phyloP scores from a whole-genome alignment of 2,113 vertebrate species.

The Rhinopomastus cyanomelas region DNA sequence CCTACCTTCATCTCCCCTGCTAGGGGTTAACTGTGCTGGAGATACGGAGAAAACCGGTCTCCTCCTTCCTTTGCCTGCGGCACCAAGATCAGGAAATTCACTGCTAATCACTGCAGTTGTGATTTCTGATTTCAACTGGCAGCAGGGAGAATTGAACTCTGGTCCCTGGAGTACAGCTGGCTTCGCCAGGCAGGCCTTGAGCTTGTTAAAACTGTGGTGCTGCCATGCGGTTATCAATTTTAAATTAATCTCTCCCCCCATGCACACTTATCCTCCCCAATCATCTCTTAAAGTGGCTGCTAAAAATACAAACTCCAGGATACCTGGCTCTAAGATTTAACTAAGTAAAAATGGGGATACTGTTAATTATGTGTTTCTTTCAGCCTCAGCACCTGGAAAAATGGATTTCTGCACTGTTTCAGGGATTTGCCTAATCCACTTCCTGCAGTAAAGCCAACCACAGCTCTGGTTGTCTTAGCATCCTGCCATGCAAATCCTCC shows the following conservation, averaged over 20 bases:
- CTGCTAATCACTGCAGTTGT: conserved; percentile 82
- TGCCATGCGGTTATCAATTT: conserved; percentile 78
- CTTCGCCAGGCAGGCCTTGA: conserved; percentile 74
- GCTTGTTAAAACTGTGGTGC: conserved; percentile 78
- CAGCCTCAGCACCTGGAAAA: conserved; percentile 54
- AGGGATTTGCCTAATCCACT: conserved; percentile 45
- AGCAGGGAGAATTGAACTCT: conserved; percentile 80
- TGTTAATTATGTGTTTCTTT: conserved; percentile 71
- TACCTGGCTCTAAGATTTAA: conserved; percentile 73
- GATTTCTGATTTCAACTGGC: conserved; percentile 85
- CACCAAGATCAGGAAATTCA: conserved; percentile 78
- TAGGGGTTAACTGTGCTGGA: conserved; percentile 63
- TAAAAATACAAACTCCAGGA: conserved; percentile 80
- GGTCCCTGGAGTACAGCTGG: conserved; percentile 72
- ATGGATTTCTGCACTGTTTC: conserved; percentile 43
- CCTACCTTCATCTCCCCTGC: not conserved
- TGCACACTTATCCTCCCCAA: conserved; percentile 46
- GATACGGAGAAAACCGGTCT: not conserved
- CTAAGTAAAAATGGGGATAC: conserved; percentile 62
- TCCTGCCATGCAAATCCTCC: conserved; percentile 2
- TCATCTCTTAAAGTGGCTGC: conserved; percentile 75
- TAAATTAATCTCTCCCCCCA: conserved; percentile 78
- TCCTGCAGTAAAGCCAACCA: conserved; percentile 37
- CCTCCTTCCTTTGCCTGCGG: conserved; percentile 66
- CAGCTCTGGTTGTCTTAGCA: not conserved